phyloP scores from a whole-genome alignment of 2,888 invertebrate species.

The Ctena decussata region DNA sequence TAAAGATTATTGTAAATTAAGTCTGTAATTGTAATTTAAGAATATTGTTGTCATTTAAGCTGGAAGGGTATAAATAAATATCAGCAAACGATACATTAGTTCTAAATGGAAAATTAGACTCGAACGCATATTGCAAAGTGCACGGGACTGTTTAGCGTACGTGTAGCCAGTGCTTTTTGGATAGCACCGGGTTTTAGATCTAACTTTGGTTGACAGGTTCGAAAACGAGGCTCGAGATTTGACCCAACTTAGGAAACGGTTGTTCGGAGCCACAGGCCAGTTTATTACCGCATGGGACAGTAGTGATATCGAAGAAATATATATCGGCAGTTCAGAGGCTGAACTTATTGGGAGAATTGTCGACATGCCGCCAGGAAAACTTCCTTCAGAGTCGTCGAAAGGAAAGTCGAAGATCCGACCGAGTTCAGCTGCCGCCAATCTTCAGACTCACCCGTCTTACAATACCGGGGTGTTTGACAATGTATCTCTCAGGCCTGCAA shows the following conservation, averaged over 20 bases:
- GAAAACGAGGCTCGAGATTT: slow-evolving; percentile 14
- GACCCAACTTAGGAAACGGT: not conserved
- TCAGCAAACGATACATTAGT: no score
- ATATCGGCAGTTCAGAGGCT: not conserved
- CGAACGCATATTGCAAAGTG: no score
- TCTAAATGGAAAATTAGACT: no score
- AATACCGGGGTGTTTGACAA: slow-evolving; percentile 81
- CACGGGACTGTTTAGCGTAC: no score
- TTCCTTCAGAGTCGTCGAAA: slow-evolving; percentile 53
- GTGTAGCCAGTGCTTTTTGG: no score
- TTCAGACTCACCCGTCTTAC: slow-evolving; percentile 84
- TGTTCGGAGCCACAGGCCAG: not conserved
- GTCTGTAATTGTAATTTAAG: no score
- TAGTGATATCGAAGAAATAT: not conserved
- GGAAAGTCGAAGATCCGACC: slow-evolving; percentile 80
- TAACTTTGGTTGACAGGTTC: not conserved
- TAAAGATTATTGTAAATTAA: no score
- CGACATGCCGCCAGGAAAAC: slow-evolving; percentile 59
- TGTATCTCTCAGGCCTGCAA: slow-evolving; percentile 75
- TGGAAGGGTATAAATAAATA: no score
- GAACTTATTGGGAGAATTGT: not conserved
- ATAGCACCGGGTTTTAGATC: no score
- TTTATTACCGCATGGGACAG: not conserved
- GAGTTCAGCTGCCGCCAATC: slow-evolving; percentile 84
- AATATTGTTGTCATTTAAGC: no score